phyloP scores from a whole-genome alignment of 2,113 vertebrate species.

The Semnornis frantzii region DNA sequence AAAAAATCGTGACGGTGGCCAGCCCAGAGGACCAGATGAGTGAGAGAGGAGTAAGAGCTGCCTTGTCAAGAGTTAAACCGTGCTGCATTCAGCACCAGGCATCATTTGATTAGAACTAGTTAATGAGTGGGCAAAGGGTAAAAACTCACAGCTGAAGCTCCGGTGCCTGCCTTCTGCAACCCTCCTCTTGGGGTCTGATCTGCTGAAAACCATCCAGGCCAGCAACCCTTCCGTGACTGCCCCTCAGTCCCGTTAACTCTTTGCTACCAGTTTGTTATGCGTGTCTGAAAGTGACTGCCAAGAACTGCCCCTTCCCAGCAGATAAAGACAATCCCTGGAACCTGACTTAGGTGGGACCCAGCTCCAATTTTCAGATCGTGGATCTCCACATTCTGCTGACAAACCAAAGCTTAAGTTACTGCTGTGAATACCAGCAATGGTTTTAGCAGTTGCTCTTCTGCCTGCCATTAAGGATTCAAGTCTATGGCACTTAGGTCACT shows the following conservation, averaged over 20 bases:
- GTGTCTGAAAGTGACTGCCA: not conserved
- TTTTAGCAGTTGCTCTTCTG: not conserved
- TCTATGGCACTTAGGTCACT: not conserved
- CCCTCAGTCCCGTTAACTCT: not conserved
- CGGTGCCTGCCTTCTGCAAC: rapidly evolving
- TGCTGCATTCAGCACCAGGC: not conserved
- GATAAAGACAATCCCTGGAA: not conserved
- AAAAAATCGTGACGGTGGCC: not conserved
- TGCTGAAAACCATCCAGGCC: not conserved
- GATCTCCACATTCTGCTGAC: not conserved
- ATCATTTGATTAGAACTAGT: not conserved
- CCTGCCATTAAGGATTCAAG: not conserved
- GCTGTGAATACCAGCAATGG: not conserved
- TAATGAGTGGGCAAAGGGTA: too few relatives aligned
- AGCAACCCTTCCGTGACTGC: not conserved
- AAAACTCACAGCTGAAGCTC: not conserved
- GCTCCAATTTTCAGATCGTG: not conserved
- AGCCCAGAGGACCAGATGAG: not conserved
- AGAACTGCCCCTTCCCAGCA: not conserved
- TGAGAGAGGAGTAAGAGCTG: not conserved
- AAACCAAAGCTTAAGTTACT: not conserved
- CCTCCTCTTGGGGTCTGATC: not conserved
- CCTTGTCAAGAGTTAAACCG: not conserved
- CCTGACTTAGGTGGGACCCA: rapidly evolving
- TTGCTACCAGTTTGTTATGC: not conserved